Percentiles rank a stretch among this genome's conserved stretches.
Evolutionary conservation across 1,140 invertebrate species (phyloP).

Genomic region (Subanguina moxae): DNA sequence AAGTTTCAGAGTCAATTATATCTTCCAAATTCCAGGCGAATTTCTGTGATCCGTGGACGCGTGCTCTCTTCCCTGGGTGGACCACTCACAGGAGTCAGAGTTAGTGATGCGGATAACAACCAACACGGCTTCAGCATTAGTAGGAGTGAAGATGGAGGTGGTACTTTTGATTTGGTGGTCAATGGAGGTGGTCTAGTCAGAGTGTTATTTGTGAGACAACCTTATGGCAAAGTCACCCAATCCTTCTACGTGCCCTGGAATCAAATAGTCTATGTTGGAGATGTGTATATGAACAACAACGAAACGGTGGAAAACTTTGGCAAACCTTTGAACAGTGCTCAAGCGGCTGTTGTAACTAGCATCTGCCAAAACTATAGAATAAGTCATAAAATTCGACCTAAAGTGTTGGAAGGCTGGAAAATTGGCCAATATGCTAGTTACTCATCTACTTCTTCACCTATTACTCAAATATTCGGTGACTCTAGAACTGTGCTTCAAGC

Average conservation of each 20-base stretch:
- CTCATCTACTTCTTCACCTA: neutral
- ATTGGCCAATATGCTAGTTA: neutral
- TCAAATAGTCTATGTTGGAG: constrained; percentile 68
- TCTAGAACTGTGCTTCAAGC: neutral
- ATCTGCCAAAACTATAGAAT: neutral
- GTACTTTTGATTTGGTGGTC: constrained; percentile 26
- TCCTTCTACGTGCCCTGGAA: constrained; percentile 94
- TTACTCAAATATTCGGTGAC: neutral
- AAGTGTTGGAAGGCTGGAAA: neutral
- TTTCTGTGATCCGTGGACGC: constrained; percentile 86
- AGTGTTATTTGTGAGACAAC: constrained; percentile 76
- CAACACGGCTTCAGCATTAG: constrained; percentile 69
- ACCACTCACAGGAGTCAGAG: constrained; percentile 85
- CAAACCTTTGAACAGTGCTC: neutral
- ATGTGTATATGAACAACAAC: constrained; percentile 42
- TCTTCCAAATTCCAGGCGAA: constrained; percentile 70
- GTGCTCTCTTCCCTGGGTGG: constrained; percentile 83
- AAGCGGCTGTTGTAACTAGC: no score
- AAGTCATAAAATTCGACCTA: neutral
- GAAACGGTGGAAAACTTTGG: constrained; percentile 8
- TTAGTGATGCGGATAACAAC: constrained; percentile 83
- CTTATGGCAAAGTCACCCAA: constrained; percentile 80
- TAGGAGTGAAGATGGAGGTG: constrained; percentile 60
- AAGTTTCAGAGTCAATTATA: neutral
- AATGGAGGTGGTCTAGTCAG: constrained; percentile 18